Base-by-base conservation (phyloP, 2,888 invertebrate species). In the Andrena minutula region DNA sequence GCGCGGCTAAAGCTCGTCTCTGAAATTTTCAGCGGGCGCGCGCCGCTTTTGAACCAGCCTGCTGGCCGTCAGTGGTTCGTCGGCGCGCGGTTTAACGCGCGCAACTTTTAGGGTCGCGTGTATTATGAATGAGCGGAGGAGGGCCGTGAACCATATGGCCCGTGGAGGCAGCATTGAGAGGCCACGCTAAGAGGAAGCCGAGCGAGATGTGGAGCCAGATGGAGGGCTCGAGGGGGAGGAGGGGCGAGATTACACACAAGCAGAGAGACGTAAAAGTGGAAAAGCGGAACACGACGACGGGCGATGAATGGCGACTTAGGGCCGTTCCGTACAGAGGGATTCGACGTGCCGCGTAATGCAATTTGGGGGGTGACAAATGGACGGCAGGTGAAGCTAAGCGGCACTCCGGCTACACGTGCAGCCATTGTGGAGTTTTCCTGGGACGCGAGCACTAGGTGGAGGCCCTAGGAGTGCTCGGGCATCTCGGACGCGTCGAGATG, bases 301-400 rank as follows among this genome's bases (percentile, higher is more conserved):
- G 60, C 8, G 82, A 84, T 88, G 85, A 88, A 88, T 88, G 86
- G 83, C 77, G 64, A 73, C 80, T 86, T 85, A 78, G 79, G 86
- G 88, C 72, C 71, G 65, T 76, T 86, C 85, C 82, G 82, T 86
- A 88, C 82, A 78, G 86, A 16, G 51, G 83, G 82, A 88, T 81
- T 83, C 82, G 88, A 88, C 88, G 88, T 83, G 75, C 75, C 88
- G 83, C 69, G 83, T 88, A 88, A 88, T 88, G 83, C 88, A 88
- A 88, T 88, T 88, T 86, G 32, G 85, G 61, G 72, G 61, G 83
- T 88, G 88, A 88, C 88, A 88, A 88, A 88, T 88, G 88, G 85
- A 68, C 66, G 73, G 84, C 88, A 88, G 87, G 88, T 88, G 84
- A 80, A 74, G 74, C 77, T 51, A 32, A 26, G 47, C 53, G 47